Base-by-base conservation (phyloP, 2,797 vertebrate species). In the Lycodopsis pacificus region DNA sequence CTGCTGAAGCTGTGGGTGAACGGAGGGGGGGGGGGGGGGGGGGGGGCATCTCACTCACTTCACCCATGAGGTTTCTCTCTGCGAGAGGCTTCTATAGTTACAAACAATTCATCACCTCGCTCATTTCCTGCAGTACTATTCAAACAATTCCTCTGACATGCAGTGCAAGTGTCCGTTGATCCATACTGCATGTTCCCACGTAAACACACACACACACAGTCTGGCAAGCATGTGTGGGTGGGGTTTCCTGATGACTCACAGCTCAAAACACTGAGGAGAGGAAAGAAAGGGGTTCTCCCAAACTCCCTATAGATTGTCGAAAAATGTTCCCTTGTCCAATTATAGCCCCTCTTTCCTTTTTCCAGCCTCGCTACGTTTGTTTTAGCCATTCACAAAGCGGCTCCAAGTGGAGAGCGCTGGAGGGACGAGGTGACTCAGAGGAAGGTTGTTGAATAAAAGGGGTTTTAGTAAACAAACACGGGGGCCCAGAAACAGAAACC, bases 161-260 rank as follows among this genome's bases (percentile, higher is more conserved):
- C 58, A 71, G 9, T 9, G 1, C 4, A 48, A 64, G 32, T 7
- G 51, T 57, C 44, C 62, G 69, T 62, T 69, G 10, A 86, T 79
- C 67, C 27, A 69, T 48, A 64, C 59, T 44, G 58, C 70, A 70
- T 76, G 84, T 70, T 76, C 22, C 80, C 46, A 71, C 20, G 46
- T 42, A 72, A 63, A 48, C 46, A 20, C 32, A 56, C 34, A 70
- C 38, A 80, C 44, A 75, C 42, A 13, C 44, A 2, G n/a, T 89
- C 83, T 77, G 83, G 71, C 49, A 38, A 56, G 68, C 85, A 73
- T 85, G 73, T 77, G 86, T 79, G 86, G 86, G 90, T 83, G 86
- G 87, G 82, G 80, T 80, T 81, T 86, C 87, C 82, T 44, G 15
- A 64, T 90, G 91, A 93, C 82, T 92, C 86, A 89, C 61, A 49